These are phyloP conservation scores for Rhadina sibilatrix DNA, from an alignment of 2,113 vertebrate species.

Conservation along the genomic window DNA sequence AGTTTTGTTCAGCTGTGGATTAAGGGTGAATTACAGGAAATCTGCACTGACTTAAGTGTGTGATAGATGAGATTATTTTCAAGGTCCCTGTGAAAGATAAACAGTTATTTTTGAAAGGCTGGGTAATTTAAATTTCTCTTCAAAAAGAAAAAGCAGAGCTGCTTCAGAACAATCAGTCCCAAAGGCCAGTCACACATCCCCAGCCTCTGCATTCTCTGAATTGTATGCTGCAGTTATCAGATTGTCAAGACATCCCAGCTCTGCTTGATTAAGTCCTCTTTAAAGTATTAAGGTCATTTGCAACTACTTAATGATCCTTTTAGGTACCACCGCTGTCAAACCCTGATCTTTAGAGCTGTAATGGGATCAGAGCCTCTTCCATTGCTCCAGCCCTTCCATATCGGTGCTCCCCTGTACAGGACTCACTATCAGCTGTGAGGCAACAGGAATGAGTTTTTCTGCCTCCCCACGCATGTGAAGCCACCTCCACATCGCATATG, in stretches of 20 bases:
- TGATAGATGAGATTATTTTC: background rate
- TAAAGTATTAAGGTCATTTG: constrained; percentile 35
- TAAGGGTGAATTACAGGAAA: constrained; percentile 41
- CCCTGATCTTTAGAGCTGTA: background rate
- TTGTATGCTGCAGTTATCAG: constrained; percentile 40
- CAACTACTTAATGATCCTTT: constrained; percentile 28
- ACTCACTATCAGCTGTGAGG: accelerated
- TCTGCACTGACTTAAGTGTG: background rate
- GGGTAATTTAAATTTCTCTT: constrained; percentile 16
- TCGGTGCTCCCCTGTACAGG: background rate
- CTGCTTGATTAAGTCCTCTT: constrained; percentile 38
- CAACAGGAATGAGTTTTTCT: background rate
- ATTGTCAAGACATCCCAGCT: background rate
- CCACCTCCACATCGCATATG: background rate
- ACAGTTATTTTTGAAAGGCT: constrained; percentile 29
- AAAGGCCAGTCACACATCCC: background rate
- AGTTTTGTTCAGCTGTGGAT: constrained; percentile 6
- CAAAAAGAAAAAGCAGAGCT: background rate
- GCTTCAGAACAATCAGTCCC: background rate
- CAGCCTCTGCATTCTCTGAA: constrained; percentile 22
- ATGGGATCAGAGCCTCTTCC: background rate
- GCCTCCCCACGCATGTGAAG: background rate
- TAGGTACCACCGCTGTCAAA: background rate
- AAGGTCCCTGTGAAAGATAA: constrained; percentile 35
- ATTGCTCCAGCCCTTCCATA: accelerated